Base-by-base conservation (phyloP, 2,797 vertebrate species). In the Huso huso region DNA sequence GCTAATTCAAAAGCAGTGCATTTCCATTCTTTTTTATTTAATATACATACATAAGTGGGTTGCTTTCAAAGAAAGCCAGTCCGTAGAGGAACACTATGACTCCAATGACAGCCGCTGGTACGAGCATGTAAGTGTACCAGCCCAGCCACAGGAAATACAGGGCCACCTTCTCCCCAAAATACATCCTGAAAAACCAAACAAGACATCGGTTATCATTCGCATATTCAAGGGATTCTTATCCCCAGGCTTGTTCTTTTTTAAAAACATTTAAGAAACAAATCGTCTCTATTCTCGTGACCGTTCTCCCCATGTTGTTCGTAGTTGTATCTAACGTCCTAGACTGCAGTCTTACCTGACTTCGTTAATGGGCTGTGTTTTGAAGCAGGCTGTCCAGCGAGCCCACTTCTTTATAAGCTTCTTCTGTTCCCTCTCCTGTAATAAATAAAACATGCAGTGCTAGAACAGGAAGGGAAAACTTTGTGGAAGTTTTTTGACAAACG, bases 81-180 rank as follows among this genome's bases (percentile, higher is more conserved):
- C 94, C 94, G 12, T 89, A 89, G 51, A 94, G 83, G 8, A 95
- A 88, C 48, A 94, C 70, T 0, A 88, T 0, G 65, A 93, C 4
- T 23, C 96, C 96, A 0, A 75, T 75, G 18, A 80, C 0, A 0
- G 95, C 91, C 0, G 95, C 95, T 0, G 89, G 74, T 10, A 88
- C 77, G 70, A 99, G 88, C 78, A 95, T 84, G 63, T 63, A 87
- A 6, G 95, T 98, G 80, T 98, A 98, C 93, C 94, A 97, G 68
- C 94, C 93, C 62, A 98, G 81, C 96, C 96, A 99, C 66, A 93
- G 84, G 3, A 93, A 97, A 81, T 98, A 99, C 70, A 98, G 78
- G 1, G 95, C 95, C 77, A 94, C 92, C 78, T 98, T 96, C 84
- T 97, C 96, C 0, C 96, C 95, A 51, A 98, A 96, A 76, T 98